Conservation (phyloP, 2,797 vertebrate genomes). For the Bufotes viridis region DNA sequence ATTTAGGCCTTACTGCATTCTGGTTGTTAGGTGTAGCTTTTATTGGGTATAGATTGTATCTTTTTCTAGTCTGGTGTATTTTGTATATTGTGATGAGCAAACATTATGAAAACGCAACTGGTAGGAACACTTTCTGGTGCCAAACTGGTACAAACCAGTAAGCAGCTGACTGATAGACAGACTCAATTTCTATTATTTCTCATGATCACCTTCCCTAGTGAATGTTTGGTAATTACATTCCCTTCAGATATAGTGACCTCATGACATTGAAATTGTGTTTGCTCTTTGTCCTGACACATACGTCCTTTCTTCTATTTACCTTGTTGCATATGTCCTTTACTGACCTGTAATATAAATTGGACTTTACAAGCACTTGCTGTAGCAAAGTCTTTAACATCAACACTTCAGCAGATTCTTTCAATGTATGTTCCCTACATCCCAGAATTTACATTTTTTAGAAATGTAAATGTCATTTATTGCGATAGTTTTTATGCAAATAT, state of each 20-base stretch:
- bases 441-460: background rate
- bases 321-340: constrained; percentile 39
- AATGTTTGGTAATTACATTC: constrained; percentile 12
- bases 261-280: constrained; percentile 5
- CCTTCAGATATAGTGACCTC: background rate
- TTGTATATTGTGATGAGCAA: background rate
- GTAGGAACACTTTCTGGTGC: background rate
- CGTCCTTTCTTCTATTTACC: constrained; percentile 24
- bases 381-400: no score
- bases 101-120: background rate
- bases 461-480: background rate
- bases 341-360: constrained; percentile 16
- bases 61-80: no score
- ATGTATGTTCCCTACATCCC: no score
- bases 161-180: background rate
- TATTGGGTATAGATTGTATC: no score
- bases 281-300: constrained; percentile 22
- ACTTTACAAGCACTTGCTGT: background rate
- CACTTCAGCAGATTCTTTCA: background rate
- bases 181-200: background rate
- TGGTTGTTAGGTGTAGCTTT: no score
- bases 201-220: background rate
- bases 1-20: no score
- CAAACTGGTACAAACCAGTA: background rate
- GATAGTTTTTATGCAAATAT: constrained; percentile 13